Evolutionary conservation across 2,888 invertebrate species (phyloP), one percentile per base, ranked within the genome.

Genomic region (Drosophila testacea): DNA sequence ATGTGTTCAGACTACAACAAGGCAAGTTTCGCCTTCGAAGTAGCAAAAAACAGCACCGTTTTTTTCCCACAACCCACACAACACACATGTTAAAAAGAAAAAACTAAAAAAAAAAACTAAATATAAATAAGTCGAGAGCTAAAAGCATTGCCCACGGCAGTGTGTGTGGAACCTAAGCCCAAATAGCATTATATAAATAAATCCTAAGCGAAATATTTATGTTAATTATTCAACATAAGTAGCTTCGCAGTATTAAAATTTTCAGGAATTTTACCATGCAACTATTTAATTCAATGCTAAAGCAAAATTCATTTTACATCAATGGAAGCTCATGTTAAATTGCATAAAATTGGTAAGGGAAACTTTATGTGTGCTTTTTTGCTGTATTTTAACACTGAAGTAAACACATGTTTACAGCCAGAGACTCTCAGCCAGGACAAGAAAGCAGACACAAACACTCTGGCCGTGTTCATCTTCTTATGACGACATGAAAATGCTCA

Each of bases 401-500:
- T 76, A 71, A 89, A 84, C 85, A 85, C 65, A 87, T 87, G 89
- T 77, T 81, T 62, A 69, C 75, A 83, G 65, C 73, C 73, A 57
- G n/a, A 64, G 48, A 72, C 63, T 46, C 60, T 55, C 38, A 46
- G 41, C 34, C 22, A 27, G 38, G 34, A 32, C 47, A 32, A 41
- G 11, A 39, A 36, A 36, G 55, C 42, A 65, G 48, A 54, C 41
- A 54, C 61, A 75, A 66, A 74, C 71, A 69, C 68, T 52, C 64
- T 16, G 56, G 59, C 22, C 38, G 44, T 42, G 62, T 47, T 36
- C 28, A 56, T 67, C 57, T 28, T 47, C 66, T 50, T 66, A 65
- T 66, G 81, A 74, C 63, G 79, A 63, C 74, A 82, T 83, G 79
- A 88, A 83, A 79, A 85, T 87, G 78, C 69, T 85, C 88, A 84